Evolutionary conservation across 2,113 vertebrate genomes (phyloP).

Genomic region (Neogobius melanostomus): DNA sequence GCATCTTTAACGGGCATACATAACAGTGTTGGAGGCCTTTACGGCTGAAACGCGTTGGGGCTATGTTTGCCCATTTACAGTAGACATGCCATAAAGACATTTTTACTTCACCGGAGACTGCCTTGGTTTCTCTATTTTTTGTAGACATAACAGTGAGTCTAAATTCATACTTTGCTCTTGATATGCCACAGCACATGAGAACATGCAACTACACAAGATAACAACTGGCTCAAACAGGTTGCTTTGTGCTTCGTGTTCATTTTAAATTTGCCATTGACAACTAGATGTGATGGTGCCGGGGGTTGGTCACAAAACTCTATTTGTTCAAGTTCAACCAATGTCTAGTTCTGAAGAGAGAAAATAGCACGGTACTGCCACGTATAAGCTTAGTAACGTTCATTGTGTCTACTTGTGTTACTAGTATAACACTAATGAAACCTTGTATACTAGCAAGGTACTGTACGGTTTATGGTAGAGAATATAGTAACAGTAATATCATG

Average conservation of each 20-base stretch:
- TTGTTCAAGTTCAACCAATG: not conserved
- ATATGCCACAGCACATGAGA: not conserved
- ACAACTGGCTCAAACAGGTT: not conserved
- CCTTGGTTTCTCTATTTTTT: too few species aligned
- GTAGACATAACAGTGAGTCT: not conserved
- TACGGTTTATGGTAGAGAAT: too few species aligned
- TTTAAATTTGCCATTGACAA: slow-evolving; percentile 8
- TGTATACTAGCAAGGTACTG: too few species aligned
- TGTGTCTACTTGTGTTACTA: too few species aligned
- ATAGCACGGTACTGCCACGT: not conserved
- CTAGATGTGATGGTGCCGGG: not conserved
- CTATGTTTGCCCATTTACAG: too few species aligned
- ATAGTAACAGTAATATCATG: too few species aligned
- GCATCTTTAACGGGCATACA: not conserved
- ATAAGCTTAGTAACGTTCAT: too few species aligned
- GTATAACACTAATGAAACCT: too few species aligned
- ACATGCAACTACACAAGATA: too few species aligned
- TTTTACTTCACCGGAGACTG: too few species aligned
- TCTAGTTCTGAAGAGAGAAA: not conserved
- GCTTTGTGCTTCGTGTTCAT: not conserved
- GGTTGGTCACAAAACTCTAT: not conserved
- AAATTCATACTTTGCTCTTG: not conserved
- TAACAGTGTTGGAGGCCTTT: not conserved
- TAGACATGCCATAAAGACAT: too few species aligned
- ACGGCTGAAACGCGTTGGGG: too few species aligned